Evolutionary conservation across 2,888 invertebrate genomes (phyloP), one percentile per base, ranked within the genome.

Genomic region (Lordiphosa fenestrarum): DNA sequence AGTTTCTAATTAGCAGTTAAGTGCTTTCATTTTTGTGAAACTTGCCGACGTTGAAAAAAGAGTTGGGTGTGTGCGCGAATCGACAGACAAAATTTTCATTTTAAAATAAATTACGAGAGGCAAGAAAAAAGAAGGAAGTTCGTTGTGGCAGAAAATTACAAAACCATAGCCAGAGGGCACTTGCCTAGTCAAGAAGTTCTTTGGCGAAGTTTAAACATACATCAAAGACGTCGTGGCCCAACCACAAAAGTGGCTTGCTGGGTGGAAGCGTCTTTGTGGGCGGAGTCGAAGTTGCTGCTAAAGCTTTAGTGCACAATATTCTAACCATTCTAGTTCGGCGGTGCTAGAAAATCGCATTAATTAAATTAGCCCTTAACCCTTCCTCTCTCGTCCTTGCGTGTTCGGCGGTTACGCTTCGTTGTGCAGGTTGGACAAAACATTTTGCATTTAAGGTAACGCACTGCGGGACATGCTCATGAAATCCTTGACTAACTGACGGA

Each of bases 311-410:
- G 30, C 9, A 30, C 30, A 30, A 30, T 30, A 30, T 30, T 9
- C 21, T 19, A 21, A 40, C 19, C 10, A 40, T 40, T 21, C 10
- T 10, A 6, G 40, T 4, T 40, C 5, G 6, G n/a, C 9, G 25
- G 19, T 39, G 40, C 44, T 33, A 15, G 44, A 33, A 13, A 44
- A 13, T 38, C 19, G 64, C 71, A 70, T 78, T 83, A 73, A 83
- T 86, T 84, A 86, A 87, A 87, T 87, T 87, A 87, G 86, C 77
- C 59, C 36, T 10, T 33, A 47, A 47, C 47, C 47, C 47, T 15
- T 15, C 15, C 15, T 15, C 33, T n/a, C 58, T 63, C 9, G 21
- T 69, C 73, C 67, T 86, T 84, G 87, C 87, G 84, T 87, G 87
- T 72, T 70, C 58, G 61, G 58, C 59, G 63, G 80, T 77, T 78